These are phyloP conservation scores for Cynopterus sphinx DNA, from an alignment of 2,797 vertebrate genomes.

Conservation along the genomic window DNA sequence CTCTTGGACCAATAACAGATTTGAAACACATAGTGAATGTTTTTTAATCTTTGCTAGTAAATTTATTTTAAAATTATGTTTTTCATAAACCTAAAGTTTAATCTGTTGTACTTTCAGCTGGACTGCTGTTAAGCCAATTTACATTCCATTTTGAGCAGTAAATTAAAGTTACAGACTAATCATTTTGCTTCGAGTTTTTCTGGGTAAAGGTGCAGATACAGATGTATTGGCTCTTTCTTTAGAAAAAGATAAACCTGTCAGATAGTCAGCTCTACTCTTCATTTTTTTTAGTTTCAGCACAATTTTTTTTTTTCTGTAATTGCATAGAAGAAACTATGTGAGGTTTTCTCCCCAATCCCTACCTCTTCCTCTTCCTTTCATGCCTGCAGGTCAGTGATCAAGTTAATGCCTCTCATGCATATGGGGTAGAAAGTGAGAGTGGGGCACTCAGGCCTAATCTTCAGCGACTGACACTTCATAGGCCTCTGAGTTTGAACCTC, in stretches of 20 bases:
- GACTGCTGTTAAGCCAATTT: slow-evolving; percentile 60
- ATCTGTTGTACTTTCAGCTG: slow-evolving; percentile 51
- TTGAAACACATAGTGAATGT: not conserved
- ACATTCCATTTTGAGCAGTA: slow-evolving; percentile 66
- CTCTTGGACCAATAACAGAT: not conserved
- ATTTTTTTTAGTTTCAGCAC: slow-evolving; percentile 79
- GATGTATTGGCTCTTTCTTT: slow-evolving; percentile 75
- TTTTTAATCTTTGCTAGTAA: slow-evolving; percentile 13
- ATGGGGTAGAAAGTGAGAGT: slow-evolving; percentile 62
- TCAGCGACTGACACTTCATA: slow-evolving; percentile 68
- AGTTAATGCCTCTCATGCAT: slow-evolving; percentile 56
- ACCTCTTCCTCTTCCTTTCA: slow-evolving; percentile 65
- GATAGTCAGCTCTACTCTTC: slow-evolving; percentile 77
- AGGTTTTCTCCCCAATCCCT: slow-evolving; percentile 67
- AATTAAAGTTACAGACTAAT: slow-evolving; percentile 69
- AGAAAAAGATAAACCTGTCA: slow-evolving; percentile 84
- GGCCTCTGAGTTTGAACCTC: slow-evolving; percentile 67
- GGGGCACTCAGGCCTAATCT: slow-evolving; percentile 77
- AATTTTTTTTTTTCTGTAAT: slow-evolving; percentile 76
- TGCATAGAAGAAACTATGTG: slow-evolving; percentile 81
- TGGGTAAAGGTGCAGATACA: slow-evolving; percentile 69
- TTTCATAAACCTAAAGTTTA: slow-evolving; percentile 55
- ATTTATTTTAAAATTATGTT: slow-evolving; percentile 39
- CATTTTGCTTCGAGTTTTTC: slow-evolving; percentile 45
- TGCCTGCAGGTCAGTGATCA: slow-evolving; percentile 79